phyloP scores from a whole-genome alignment of 2,797 vertebrate genomes.

The Yasuhikotakia modesta region DNA sequence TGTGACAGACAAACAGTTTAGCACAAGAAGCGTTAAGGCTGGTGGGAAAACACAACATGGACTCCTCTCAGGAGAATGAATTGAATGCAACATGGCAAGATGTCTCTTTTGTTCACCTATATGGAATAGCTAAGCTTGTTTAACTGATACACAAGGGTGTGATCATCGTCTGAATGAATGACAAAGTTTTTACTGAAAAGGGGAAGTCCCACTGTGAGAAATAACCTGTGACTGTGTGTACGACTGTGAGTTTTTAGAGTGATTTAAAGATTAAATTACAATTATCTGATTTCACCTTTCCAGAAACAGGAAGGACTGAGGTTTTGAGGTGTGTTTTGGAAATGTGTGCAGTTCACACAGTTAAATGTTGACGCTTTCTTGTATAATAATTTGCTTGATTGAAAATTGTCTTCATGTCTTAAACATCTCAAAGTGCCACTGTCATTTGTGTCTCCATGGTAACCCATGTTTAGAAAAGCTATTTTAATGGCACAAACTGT shows the following conservation, averaged over 20 bases:
- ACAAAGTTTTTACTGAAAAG: slow-evolving; percentile 16
- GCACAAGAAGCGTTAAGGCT: slow-evolving; percentile 35
- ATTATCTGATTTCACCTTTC: slow-evolving; percentile 8
- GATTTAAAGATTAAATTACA: slow-evolving; percentile 16
- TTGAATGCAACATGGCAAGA: not conserved
- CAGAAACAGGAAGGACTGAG: not conserved
- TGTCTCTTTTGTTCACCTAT: slow-evolving; percentile 13
- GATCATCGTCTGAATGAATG: slow-evolving; percentile 9
- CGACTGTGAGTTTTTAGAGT: not conserved
- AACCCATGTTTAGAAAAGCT: too few species aligned
- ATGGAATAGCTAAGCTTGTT: not conserved
- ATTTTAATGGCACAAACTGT: too few species aligned
- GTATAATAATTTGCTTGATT: too few species aligned
- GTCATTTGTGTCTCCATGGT: too few species aligned
- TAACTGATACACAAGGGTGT: not conserved
- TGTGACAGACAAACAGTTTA: slow-evolving; percentile 45
- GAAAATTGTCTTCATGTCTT: not conserved
- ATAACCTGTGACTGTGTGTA: slow-evolving; percentile 6
- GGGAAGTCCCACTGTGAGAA: slow-evolving; percentile 18
- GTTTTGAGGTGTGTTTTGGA: not conserved
- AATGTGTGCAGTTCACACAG: slow-evolving; percentile 11
- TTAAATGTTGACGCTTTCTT: too few species aligned
- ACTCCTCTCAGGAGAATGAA: slow-evolving; percentile 2
- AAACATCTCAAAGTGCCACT: too few species aligned
- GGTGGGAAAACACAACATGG: slow-evolving; percentile 17